These are phyloP conservation scores for Eufriesea mexicana DNA, from an alignment of 1,140 invertebrate genomes.

Conservation along the genomic window DNA sequence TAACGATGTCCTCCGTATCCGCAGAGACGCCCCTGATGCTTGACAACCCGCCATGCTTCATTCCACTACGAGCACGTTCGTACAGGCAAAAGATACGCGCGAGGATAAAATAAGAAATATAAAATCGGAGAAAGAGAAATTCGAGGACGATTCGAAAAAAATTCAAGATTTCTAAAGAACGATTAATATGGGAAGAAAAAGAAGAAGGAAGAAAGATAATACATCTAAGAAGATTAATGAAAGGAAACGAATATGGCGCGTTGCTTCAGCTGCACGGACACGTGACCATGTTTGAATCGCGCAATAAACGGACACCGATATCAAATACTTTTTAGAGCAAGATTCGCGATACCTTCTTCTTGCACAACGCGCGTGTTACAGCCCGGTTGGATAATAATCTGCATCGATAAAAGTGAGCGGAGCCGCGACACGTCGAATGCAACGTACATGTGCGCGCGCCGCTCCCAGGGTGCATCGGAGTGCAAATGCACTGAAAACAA, in stretches of 20 bases:
- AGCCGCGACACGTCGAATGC: slow-evolving; percentile 17
- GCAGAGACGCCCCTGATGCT: not conserved
- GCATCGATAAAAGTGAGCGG: slow-evolving; percentile 71
- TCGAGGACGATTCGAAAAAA: no score
- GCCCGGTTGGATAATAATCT: slow-evolving; percentile 60
- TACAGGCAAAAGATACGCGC: no score
- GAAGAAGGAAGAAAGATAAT: not conserved
- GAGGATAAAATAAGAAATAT: no score
- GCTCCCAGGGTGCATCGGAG: slow-evolving; percentile 36
- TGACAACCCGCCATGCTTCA: no score
- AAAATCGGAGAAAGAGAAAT: no score
- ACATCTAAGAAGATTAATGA: not conserved
- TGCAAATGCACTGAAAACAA: slow-evolving; percentile 8
- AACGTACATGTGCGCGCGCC: not conserved
- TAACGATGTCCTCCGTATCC: not conserved
- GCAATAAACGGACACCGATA: not conserved
- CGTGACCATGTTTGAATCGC: slow-evolving; percentile 9
- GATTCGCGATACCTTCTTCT: slow-evolving; percentile 64
- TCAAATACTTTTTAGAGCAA: slow-evolving; percentile 11
- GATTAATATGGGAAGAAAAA: not conserved
- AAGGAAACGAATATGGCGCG: not conserved
- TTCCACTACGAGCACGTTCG: no score
- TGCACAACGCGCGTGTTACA: slow-evolving; percentile 50
- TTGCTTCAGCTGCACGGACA: not conserved
- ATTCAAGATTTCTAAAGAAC: no score